Base-by-base conservation (phyloP, 2,888 invertebrate genomes). In the Amaurobius ferox region DNA sequence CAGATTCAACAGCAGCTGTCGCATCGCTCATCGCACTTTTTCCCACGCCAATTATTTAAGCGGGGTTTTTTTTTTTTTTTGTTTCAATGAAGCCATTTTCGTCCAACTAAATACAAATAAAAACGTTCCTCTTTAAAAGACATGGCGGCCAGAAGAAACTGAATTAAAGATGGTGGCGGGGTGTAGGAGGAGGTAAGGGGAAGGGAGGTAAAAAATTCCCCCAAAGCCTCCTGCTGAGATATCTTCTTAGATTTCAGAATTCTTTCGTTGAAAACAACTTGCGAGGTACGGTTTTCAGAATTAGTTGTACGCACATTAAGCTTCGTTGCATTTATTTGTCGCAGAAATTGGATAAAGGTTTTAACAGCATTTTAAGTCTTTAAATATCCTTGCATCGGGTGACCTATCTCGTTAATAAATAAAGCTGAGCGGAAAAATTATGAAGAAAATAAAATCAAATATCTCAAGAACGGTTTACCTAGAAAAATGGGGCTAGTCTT, bases 11-110 rank as follows among this genome's bases (percentile, higher is more conserved):
- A 23, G 3, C 23, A 55, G 55, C 19, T 55, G 55, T 55, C 55
- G 16, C 5, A n/a, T 1, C 55, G 6, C 16, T 13, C 16, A n/a
- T 44, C 16, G 44, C 44, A 5, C 11, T 23, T 23, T 55, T 23
- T 55, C 55, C 5, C 55, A 55, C 55, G 55, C 55, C 55, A 55
- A 55, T 55, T 44, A 44, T 44, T 16, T 16, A 16, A 44, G 35
- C 11, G 11, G n/a, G n/a, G 44, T 44, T 44, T 44, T 44, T 44
- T 16, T 44, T 6, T 44, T 2, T 16, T 11, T 7, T n/a, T 44
- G n/a, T 13, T 13, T 44, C 44, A 16, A n/a, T 35, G 11, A 35
- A 35, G 35, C 35, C 5, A 35, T 7, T 7, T 16, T 44, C 2
- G 44, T 16, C 9, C 2, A 44, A 44, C 9, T 16, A 44, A 44